Percentiles rank a stretch among this genome's conserved stretches.
These are phyloP conservation scores for Narcine bancroftii DNA, from an alignment of 2,113 vertebrate species.

Conservation along the genomic window DNA sequence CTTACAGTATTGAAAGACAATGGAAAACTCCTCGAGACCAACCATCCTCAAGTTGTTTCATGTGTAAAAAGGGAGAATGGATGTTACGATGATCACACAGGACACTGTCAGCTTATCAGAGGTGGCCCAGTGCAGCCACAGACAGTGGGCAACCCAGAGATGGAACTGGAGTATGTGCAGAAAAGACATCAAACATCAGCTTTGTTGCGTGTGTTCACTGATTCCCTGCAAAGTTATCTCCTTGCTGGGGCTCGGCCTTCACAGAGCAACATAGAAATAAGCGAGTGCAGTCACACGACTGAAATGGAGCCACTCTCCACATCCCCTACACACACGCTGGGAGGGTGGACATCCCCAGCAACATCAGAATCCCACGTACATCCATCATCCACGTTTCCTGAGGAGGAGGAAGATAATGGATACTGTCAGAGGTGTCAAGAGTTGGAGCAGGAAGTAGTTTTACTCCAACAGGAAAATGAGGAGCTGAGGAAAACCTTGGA, in stretches of 20 bases:
- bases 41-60: slow-evolving; percentile 64
- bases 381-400: slow-evolving; percentile 87
- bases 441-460: slow-evolving; percentile 93
- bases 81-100: slow-evolving; percentile 59
- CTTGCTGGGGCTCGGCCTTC: slow-evolving; percentile 71
- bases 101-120: slow-evolving; percentile 64
- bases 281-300: slow-evolving; percentile 65
- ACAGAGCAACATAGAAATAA: slow-evolving; percentile 58
- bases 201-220: slow-evolving; percentile 88
- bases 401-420: slow-evolving; percentile 83
- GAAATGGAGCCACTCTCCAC: slow-evolving; percentile 72
- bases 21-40: slow-evolving; percentile 80
- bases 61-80: slow-evolving; percentile 81
- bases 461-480: slow-evolving; percentile 94
- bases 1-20: slow-evolving; percentile 88
- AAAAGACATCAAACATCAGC: slow-evolving; percentile 89
- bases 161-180: slow-evolving; percentile 76
- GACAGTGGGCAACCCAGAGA: slow-evolving; percentile 66
- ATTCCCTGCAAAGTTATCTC: slow-evolving; percentile 94
- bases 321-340: slow-evolving; percentile 74
- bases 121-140: slow-evolving; percentile 64
- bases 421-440: slow-evolving; percentile 93
- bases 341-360: slow-evolving; percentile 88
- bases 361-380: slow-evolving; percentile 93
- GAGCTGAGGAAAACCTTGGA: slow-evolving; percentile 89